These are phyloP conservation scores for Melanotaenia pygmaea DNA, from an alignment of 2,797 vertebrate species.

Conservation along the genomic window DNA sequence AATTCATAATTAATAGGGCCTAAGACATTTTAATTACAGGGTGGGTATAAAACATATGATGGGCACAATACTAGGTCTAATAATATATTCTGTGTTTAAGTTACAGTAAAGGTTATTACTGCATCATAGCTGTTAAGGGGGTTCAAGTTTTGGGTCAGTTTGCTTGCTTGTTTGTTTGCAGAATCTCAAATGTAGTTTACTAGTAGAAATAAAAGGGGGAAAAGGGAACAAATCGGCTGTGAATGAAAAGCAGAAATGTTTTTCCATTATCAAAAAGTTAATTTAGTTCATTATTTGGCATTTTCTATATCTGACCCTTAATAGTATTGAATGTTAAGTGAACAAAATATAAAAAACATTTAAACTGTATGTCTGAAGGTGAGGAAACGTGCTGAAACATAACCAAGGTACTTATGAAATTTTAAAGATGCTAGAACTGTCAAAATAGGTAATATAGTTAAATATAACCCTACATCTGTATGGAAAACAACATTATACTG, in stretches of 20 bases:
- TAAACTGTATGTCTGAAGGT: background rate
- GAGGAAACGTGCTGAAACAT: background rate
- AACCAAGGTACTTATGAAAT: background rate
- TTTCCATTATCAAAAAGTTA: background rate
- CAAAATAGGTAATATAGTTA: too few species aligned
- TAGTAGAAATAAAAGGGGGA: background rate
- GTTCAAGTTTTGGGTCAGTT: background rate
- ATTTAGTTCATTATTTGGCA: background rate
- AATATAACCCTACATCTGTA: too few species aligned
- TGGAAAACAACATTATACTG: too few species aligned
- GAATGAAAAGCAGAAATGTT: background rate
- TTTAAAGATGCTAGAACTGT: too few species aligned
- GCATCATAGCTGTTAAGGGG: background rate
- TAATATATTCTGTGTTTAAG: constrained; percentile 11
- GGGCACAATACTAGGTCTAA: constrained; percentile 23
- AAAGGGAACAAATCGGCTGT: background rate
- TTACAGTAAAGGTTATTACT: background rate
- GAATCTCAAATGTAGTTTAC: background rate
- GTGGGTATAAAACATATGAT: constrained; percentile 23
- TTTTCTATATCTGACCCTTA: background rate
- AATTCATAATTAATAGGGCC: constrained; percentile 38
- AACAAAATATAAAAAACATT: background rate
- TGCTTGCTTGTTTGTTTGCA: background rate
- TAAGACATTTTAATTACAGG: constrained; percentile 27
- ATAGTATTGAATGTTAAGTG: background rate